Percentiles rank a stretch among this genome's conserved stretches.
These are phyloP conservation scores for Euphonia xanthogaster DNA, from an alignment of 2,797 vertebrate genomes.

Conservation along the genomic window DNA sequence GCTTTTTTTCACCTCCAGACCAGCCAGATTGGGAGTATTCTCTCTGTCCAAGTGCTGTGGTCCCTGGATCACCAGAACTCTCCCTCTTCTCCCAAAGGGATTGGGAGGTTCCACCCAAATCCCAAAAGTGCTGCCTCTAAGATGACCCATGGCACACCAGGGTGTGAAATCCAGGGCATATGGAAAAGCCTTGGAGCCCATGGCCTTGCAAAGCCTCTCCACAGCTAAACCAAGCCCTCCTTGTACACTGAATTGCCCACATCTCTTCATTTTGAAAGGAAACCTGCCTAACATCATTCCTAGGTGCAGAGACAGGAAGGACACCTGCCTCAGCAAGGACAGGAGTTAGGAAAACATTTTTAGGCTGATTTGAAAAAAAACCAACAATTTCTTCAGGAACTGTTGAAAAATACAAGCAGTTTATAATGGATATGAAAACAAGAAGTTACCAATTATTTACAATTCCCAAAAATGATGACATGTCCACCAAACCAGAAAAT, in stretches of 20 bases:
- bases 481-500: not conserved
- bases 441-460: not conserved
- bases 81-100: not conserved
- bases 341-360: not conserved
- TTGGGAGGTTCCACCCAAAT: not conserved
- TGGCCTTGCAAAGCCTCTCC: not conserved
- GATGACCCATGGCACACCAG: fast-evolving
- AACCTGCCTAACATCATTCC: not conserved
- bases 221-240: not conserved
- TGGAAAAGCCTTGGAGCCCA: not conserved
- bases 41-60: not conserved
- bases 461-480: not conserved
- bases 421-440: not conserved
- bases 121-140: not conserved
- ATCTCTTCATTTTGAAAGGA: not conserved
- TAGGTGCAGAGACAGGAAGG: not conserved
- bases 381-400: not conserved
- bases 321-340: not conserved
- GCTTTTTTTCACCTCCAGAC: not conserved
- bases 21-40: not conserved
- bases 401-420: not conserved
- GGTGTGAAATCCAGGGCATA: not conserved
- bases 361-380: not conserved
- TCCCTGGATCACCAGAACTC: fast-evolving
- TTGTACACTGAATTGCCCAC: not conserved